A percentile compares a stretch with the other conserved stretches of the same genome.
Conservation (phyloP, 1,140 invertebrate genomes). For the Lepidurus couesii region DNA sequence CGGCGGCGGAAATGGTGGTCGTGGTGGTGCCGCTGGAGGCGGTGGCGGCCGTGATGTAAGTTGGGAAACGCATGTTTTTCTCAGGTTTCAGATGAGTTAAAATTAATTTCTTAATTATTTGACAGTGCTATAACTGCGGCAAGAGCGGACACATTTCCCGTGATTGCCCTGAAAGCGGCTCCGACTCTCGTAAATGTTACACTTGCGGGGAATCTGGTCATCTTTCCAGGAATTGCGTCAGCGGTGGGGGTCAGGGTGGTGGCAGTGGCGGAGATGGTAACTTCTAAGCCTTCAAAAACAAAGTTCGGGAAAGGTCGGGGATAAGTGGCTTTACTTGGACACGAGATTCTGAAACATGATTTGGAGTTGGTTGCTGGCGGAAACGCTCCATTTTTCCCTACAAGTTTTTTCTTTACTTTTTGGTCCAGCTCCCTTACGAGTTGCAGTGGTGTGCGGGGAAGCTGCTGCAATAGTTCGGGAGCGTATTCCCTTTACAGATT, state of each 20-base stretch:
- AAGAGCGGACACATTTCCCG: constrained; percentile 59
- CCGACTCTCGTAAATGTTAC: constrained; percentile 52
- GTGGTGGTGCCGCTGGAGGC: constrained; percentile 31
- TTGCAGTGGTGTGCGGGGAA: constrained; percentile 1
- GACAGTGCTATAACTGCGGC: constrained; percentile 57
- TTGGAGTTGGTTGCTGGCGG: constrained; percentile 2
- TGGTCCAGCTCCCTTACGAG: not conserved
- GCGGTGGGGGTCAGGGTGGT: constrained; percentile 31
- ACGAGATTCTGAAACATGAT: not conserved
- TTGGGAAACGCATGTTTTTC: not conserved
- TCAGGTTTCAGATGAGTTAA: not conserved
- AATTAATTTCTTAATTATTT: not conserved
- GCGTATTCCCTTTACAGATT: not conserved
- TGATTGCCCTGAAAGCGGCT: constrained; percentile 48
- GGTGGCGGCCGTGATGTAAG: constrained; percentile 27
- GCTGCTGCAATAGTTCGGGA: not conserved
- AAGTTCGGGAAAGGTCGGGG: not conserved
- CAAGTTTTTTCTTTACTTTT: not conserved
- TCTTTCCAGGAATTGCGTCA: constrained; percentile 76
- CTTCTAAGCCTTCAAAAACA: not conserved
- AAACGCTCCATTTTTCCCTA: not conserved
- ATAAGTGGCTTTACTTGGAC: constrained; percentile 5
- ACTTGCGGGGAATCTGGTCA: constrained; percentile 81
- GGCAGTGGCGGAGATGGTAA: constrained; percentile 34
- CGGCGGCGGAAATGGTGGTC: constrained; percentile 24